Conservation (phyloP, 2,888 invertebrate species). For the Vesta saturnalis region DNA sequence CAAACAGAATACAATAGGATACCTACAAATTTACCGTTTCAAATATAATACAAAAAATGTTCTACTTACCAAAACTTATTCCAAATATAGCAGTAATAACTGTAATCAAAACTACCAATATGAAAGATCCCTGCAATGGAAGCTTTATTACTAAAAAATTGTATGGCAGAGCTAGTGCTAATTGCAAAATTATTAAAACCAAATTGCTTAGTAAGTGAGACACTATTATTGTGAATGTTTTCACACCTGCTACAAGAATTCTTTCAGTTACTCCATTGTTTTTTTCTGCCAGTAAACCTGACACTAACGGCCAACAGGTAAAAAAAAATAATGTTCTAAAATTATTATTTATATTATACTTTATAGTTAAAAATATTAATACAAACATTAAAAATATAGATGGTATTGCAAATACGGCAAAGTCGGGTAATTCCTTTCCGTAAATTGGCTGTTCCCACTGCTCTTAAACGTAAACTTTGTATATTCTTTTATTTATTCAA, state of each 20-base stretch:
- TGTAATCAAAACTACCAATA: neutral
- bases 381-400: neutral
- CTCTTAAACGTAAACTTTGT: neutral
- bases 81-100: neutral
- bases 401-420: slow-evolving; percentile 1
- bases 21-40: neutral
- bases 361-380: neutral
- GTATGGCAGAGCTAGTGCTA: neutral
- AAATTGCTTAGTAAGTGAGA: neutral
- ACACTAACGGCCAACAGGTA: neutral
- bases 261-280: neutral
- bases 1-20: neutral
- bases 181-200: neutral
- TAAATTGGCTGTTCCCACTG: slow-evolving; percentile 2
- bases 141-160: neutral
- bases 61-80: neutral
- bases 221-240: neutral
- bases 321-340: neutral
- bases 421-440: neutral
- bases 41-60: neutral
- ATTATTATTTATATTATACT: neutral
- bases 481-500: neutral
- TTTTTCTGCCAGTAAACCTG: neutral
- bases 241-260: neutral
- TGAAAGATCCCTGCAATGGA: neutral